phyloP scores from a whole-genome alignment of 2,113 vertebrate genomes.

The Todiramphus chloris region DNA sequence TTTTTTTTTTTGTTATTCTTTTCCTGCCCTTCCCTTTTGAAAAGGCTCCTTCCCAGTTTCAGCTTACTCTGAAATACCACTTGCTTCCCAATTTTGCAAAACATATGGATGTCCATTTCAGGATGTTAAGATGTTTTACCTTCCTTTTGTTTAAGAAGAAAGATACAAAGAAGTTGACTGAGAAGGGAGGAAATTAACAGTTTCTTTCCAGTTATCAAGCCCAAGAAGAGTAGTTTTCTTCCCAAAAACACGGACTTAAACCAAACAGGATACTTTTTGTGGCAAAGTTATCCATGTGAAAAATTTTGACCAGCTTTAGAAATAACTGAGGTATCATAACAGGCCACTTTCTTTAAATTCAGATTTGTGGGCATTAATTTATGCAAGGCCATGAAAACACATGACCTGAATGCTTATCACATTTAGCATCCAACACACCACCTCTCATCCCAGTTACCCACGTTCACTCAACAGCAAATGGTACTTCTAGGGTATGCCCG shows the following conservation, averaged over 20 bases:
- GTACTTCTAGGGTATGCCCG: accelerated
- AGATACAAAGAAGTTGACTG: not conserved
- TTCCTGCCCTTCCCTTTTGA: not conserved
- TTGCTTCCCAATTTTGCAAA: not conserved
- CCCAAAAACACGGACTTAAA: not conserved
- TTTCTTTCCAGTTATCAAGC: not conserved
- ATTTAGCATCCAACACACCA: not conserved
- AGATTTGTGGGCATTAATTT: not conserved
- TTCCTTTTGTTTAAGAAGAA: not conserved
- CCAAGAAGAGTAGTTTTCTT: not conserved
- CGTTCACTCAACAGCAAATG: accelerated
- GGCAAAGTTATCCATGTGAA: not conserved
- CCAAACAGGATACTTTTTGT: not conserved
- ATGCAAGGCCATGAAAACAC: not conserved
- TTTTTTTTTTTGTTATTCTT: not conserved
- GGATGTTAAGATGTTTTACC: not conserved
- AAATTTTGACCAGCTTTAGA: not conserved
- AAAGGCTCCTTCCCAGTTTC: not conserved
- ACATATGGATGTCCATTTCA: not conserved
- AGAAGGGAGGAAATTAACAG: not conserved
- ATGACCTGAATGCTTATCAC: not conserved
- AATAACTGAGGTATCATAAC: not conserved
- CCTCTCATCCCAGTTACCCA: not conserved
- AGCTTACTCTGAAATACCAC: not conserved
- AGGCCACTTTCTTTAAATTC: not conserved